phyloP scores from a whole-genome alignment of 1,140 invertebrate species.

The Schlechtendalia chinensis region DNA sequence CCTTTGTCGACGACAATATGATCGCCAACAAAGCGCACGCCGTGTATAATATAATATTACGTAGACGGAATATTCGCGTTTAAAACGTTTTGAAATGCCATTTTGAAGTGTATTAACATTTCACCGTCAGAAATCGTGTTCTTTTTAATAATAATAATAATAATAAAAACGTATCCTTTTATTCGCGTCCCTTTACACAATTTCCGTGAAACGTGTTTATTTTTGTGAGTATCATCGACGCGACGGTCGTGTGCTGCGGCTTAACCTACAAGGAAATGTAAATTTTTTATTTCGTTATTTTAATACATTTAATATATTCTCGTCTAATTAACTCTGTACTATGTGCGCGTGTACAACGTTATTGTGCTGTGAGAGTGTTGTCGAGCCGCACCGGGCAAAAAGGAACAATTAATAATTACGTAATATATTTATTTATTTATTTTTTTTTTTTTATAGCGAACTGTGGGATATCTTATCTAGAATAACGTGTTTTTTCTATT shows the following conservation, averaged over 20 bases:
- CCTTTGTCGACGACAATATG: not conserved
- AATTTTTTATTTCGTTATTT: not conserved
- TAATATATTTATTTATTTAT: not conserved
- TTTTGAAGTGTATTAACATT: not conserved
- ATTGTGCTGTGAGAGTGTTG: too few species aligned
- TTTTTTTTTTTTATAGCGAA: not conserved
- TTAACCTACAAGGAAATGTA: not conserved
- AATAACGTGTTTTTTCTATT: conserved; percentile 23
- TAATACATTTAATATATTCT: too few species aligned
- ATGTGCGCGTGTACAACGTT: too few species aligned
- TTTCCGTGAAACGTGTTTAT: conserved; percentile 7
- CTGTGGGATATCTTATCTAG: not conserved
- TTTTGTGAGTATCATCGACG: too few species aligned
- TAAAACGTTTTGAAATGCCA: not conserved
- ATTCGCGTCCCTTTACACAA: conserved; percentile 1
- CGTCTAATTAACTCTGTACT: too few species aligned
- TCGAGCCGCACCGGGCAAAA: too few species aligned
- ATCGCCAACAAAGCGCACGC: not conserved
- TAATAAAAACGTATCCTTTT: not conserved
- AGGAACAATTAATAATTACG: not conserved
- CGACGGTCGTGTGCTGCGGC: too few species aligned
- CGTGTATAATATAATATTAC: not conserved
- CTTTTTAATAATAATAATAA: too few species aligned
- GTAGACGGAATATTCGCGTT: not conserved
- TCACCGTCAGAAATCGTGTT: not conserved